Evolutionary conservation across 2,888 invertebrate species (phyloP), one percentile per base, ranked within the genome.

Genomic region (Ichneumoninae sp.): DNA sequence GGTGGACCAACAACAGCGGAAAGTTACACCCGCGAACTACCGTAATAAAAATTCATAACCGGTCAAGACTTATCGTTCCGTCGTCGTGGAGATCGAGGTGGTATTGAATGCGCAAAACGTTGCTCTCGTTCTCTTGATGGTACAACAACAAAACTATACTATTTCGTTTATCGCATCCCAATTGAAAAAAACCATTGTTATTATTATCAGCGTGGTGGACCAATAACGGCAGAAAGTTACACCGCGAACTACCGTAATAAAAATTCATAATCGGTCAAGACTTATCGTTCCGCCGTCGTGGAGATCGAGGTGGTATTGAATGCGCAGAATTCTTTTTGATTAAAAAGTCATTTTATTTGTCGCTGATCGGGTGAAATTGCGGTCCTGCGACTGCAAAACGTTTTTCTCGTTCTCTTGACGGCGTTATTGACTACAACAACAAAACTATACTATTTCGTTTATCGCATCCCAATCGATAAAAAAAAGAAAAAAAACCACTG

Each of bases 101-200:
- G 16, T 22, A 60, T 60, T 1, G 60, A 60, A 26, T 30, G 60
- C 13, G 26, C 19, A 60, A n/a, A n/a, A n/a, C n/a, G n/a, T n/a
- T n/a, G n/a, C n/a, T n/a, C n/a, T n/a, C n/a, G n/a, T n/a, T n/a
- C n/a, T n/a, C n/a, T n/a, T n/a, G n/a, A n/a, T n/a, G n/a, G n/a
- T n/a, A n/a, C n/a, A n/a, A n/a, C n/a, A n/a, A n/a, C n/a, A n/a
- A n/a, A n/a, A n/a, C n/a, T n/a, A n/a, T n/a, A n/a, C n/a, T n/a
- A n/a, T n/a, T n/a, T n/a, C n/a, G n/a, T n/a, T n/a, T n/a, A n/a
- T n/a, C n/a, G n/a, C n/a, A n/a, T n/a, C n/a, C n/a, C n/a, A n/a
- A n/a, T n/a, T n/a, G n/a, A n/a, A n/a, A n/a, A n/a, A n/a, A 71
- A 50, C 16, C 19, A 66, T 47, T 74, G 57, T 22, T 36, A 70